These are phyloP conservation scores for Hoplostethus mediterraneus DNA, from an alignment of 2,797 vertebrate species.

Conservation along the genomic window DNA sequence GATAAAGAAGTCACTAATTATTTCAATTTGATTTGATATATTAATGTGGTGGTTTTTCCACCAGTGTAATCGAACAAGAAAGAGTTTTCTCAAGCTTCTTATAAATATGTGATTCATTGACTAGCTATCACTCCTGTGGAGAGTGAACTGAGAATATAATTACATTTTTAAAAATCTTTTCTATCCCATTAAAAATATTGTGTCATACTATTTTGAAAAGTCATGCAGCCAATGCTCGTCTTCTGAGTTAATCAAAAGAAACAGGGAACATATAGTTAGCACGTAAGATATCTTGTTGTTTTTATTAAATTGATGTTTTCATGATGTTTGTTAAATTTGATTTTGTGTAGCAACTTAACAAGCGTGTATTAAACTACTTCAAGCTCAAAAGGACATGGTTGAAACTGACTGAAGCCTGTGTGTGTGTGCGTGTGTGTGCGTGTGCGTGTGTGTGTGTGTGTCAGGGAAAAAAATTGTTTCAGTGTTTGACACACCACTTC, in stretches of 20 bases:
- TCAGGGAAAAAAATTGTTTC: background rate
- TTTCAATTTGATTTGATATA: background rate
- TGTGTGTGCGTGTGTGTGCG: conserved; percentile 13
- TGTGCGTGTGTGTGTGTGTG: conserved; percentile 26
- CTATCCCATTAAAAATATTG: too few species aligned
- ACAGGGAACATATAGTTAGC: too few species aligned
- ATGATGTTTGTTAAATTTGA: too few species aligned
- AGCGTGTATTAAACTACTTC: too few species aligned
- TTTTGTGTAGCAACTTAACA: background rate
- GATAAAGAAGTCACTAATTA: background rate
- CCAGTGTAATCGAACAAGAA: background rate
- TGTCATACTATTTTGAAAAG: too few species aligned
- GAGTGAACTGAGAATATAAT: background rate
- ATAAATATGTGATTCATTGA: background rate
- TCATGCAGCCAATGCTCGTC: too few species aligned
- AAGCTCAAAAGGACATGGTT: background rate
- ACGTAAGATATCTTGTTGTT: too few species aligned
- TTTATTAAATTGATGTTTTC: background rate
- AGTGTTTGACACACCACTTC: conserved; percentile 4
- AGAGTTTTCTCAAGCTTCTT: background rate
- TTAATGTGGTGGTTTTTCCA: background rate
- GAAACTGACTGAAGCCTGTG: background rate
- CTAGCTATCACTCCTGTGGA: background rate
- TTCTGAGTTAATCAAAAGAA: too few species aligned
- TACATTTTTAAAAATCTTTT: too few species aligned